These are phyloP conservation scores for Brachionus rubens DNA, from an alignment of 1,140 invertebrate genomes.

Conservation along the genomic window DNA sequence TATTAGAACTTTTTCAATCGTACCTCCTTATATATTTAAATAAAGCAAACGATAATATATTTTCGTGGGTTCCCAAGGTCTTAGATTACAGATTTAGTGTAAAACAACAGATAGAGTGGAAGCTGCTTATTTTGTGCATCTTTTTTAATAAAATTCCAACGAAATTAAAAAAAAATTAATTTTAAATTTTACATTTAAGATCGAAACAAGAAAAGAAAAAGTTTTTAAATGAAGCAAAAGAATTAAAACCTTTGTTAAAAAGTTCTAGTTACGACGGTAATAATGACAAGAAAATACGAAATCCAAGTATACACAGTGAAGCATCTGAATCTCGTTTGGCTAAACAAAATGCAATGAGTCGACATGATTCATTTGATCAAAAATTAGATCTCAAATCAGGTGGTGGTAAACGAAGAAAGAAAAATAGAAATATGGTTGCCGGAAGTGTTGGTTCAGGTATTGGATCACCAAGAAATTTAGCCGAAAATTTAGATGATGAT, in stretches of 20 bases:
- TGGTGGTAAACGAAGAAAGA: slow-evolving; percentile 26
- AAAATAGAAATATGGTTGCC: slow-evolving; percentile 9
- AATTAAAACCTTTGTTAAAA: slow-evolving; percentile 15
- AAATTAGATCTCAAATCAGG: slow-evolving; percentile 16
- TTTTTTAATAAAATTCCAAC: too few relatives aligned
- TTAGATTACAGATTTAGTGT: too few relatives aligned
- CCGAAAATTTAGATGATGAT: neutral
- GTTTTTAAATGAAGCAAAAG: slow-evolving; percentile 7
- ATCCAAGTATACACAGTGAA: neutral
- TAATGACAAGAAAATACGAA: neutral
- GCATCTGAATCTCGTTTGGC: neutral
- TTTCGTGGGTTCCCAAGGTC: too few relatives aligned
- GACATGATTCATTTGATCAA: slow-evolving; percentile 42
- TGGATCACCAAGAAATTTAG: slow-evolving; percentile 29
- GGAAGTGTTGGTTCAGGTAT: slow-evolving; percentile 12
- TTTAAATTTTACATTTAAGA: neutral
- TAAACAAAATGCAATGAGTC: neutral
- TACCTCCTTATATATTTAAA: too few relatives aligned
- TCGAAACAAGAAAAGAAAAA: slow-evolving; percentile 6
- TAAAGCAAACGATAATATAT: too few relatives aligned
- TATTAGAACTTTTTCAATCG: too few relatives aligned
- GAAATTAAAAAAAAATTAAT: neutral
- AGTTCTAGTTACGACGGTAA: neutral
- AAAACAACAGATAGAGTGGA: too few relatives aligned
- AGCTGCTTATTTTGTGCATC: too few relatives aligned